Percentiles rank a stretch among this genome's conserved stretches.
phyloP scores from a whole-genome alignment of 1,140 invertebrate species.

The Drosophila dunni region DNA sequence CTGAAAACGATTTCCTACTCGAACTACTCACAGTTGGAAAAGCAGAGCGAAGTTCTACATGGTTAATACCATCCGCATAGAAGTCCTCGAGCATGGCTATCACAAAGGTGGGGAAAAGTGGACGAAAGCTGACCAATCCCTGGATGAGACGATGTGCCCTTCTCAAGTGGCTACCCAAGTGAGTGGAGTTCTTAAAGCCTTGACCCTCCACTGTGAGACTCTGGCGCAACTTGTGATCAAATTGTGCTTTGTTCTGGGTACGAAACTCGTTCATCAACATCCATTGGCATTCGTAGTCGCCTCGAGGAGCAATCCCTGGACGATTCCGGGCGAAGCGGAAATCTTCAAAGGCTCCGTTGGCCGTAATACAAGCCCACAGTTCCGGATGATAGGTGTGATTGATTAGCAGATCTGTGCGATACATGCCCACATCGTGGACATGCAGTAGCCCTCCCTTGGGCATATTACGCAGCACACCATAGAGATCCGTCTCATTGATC shows the following conservation, averaged over 20 bases:
- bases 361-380: conserved; percentile 62
- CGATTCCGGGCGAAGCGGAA: conserved; percentile 74
- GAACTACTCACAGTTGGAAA: conserved; percentile 79
- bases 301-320: conserved; percentile 57
- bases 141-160: conserved; percentile 87
- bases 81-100: conserved; percentile 89
- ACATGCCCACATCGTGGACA: conserved; percentile 89
- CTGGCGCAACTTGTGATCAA: conserved; percentile 14
- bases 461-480: conserved; percentile 88
- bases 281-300: conserved; percentile 86
- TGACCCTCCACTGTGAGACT: conserved; percentile 22
- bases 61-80: conserved; percentile 91
- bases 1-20: not conserved
- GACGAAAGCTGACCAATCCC: conserved; percentile 88
- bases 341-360: conserved; percentile 74
- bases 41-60: conserved; percentile 89
- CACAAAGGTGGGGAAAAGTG: conserved; percentile 89
- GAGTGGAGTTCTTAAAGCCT: conserved; percentile 86
- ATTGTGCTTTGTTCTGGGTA: not conserved
- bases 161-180: conserved; percentile 88
- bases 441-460: conserved; percentile 91
- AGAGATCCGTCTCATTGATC: conserved; percentile 89
- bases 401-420: conserved; percentile 86
- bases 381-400: conserved; percentile 25
- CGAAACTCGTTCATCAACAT: conserved; percentile 86